Base-by-base conservation (phyloP, 2,797 vertebrate genomes). In the Zenarchopterus dispar region DNA sequence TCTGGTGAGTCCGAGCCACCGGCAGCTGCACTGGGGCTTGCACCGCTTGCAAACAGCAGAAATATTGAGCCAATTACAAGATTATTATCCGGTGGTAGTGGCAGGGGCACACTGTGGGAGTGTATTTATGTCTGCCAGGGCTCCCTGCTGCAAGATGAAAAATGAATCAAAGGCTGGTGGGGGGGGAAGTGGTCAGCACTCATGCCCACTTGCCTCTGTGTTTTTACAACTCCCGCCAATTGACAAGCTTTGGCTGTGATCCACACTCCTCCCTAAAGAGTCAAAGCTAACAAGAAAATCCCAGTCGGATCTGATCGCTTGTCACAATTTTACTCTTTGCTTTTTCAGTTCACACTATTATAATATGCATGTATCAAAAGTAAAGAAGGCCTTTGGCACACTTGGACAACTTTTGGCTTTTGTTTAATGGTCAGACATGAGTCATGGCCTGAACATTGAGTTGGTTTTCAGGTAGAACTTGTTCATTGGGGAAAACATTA, bases 41-140 rank as follows among this genome's bases (percentile, higher is more conserved):
- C 84, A 53, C 65, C 15, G 62, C 73, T 68, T 77, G 80, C 77
- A 78, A 90, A 80, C 85, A 78, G 86, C 81, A 89, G 87, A 92
- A 93, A 93, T 93, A 93, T 88, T 88, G 90, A 93, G 91, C 86
- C 92, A 93, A 93, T 93, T 93, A 93, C 87, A 83, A 88, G 91
- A 92, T 90, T 86, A 90, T 93, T 91, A 93, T 93, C 88, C 89
- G 84, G 76, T 71, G 78, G 52, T 63, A 39, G 68, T 74, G 84
- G 80, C 73, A 44, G 76, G 75, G 79, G 77, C 67, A 54, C 67
- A n/a, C 79, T 47, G 77, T 59, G 74, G 86, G 86, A 85, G 85
- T 70, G 83, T 85, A 86, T 90, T 86, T 81, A 80, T 82, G 87
- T 70, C 82, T 84, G 82, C 81, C 84, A 81, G 76, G 74, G 68